A percentile compares a stretch with the other conserved stretches of the same genome.
Evolutionary conservation across 2,888 invertebrate genomes (phyloP).

Genomic region (Abrostola triplasia): DNA sequence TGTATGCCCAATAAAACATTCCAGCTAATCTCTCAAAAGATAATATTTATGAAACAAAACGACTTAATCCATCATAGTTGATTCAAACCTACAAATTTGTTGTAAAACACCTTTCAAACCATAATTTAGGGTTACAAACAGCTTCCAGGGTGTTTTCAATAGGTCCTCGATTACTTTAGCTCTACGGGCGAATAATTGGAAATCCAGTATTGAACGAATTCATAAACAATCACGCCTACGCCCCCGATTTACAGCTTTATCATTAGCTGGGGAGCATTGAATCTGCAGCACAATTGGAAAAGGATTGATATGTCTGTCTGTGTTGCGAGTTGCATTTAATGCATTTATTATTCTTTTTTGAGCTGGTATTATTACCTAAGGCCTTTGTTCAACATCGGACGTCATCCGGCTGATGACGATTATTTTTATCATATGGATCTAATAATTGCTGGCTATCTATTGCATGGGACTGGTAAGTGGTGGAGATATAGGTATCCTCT

Average conservation of each 20-base stretch:
- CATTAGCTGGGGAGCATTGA: conserved; percentile 68
- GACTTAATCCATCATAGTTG: conserved; percentile 40
- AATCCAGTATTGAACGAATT: conserved; percentile 58
- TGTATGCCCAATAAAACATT: background rate
- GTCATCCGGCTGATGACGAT: too few relatives aligned
- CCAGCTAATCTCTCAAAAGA: background rate
- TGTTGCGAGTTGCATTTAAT: conserved; percentile 15
- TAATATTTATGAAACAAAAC: conserved; percentile 25
- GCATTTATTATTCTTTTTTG: background rate
- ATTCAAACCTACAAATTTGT: conserved; percentile 36
- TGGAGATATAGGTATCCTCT: too few relatives aligned
- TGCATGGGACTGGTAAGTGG: too few relatives aligned
- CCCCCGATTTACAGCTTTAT: conserved; percentile 65
- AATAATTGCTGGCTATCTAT: too few relatives aligned
- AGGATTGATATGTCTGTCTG: conserved; percentile 32
- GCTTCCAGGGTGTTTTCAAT: conserved; percentile 52
- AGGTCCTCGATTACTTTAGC: conserved; percentile 39
- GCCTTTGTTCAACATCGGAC: too few relatives aligned
- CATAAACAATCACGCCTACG: conserved; percentile 73
- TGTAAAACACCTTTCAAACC: conserved; percentile 38
- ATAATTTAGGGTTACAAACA: conserved; percentile 50
- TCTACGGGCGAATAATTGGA: conserved; percentile 49
- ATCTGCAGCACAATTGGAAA: conserved; percentile 30
- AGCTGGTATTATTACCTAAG: too few relatives aligned
- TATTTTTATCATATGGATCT: too few relatives aligned